These are phyloP conservation scores for Pseudomyrmex concolor DNA, from an alignment of 1,140 invertebrate species.

Conservation along the genomic window DNA sequence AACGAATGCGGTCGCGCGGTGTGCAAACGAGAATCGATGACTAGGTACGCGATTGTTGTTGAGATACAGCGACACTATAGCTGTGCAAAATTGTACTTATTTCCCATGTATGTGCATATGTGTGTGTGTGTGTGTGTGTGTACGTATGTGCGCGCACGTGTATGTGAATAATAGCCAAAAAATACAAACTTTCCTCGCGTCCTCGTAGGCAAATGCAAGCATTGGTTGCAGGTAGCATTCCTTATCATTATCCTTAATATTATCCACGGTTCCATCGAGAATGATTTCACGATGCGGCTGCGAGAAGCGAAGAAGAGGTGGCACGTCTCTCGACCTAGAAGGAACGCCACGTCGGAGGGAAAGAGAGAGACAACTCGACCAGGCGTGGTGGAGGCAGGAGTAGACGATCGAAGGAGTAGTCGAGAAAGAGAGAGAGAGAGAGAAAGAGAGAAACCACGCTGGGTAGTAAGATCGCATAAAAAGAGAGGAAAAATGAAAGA, in stretches of 20 bases:
- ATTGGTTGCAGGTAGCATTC: constrained; percentile 36
- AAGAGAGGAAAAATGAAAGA: too few species aligned
- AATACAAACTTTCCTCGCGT: neutral
- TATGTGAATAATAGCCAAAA: constrained; percentile 3
- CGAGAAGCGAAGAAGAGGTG: constrained; percentile 64
- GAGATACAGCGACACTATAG: neutral
- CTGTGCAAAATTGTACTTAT: constrained; percentile 23
- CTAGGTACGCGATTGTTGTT: neutral
- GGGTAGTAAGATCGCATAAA: neutral
- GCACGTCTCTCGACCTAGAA: constrained; percentile 50
- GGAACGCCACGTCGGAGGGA: constrained; percentile 29
- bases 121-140: too few species aligned
- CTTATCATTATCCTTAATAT: constrained; percentile 72
- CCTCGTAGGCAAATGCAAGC: neutral
- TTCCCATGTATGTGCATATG: neutral
- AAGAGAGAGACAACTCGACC: neutral
- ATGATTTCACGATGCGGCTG: constrained; percentile 72
- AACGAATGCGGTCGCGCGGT: neutral
- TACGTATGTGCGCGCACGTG: too few species aligned
- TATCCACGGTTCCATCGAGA: constrained; percentile 74
- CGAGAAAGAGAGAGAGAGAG: neutral
- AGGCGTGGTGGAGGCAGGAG: neutral
- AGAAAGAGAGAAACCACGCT: neutral
- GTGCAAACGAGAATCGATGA: constrained; percentile 57
- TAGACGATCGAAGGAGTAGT: constrained; percentile 20